A percentile compares a stretch with the other conserved stretches of the same genome.
phyloP scores from a whole-genome alignment of 2,888 invertebrate genomes.

The Drosophila mulleri region DNA sequence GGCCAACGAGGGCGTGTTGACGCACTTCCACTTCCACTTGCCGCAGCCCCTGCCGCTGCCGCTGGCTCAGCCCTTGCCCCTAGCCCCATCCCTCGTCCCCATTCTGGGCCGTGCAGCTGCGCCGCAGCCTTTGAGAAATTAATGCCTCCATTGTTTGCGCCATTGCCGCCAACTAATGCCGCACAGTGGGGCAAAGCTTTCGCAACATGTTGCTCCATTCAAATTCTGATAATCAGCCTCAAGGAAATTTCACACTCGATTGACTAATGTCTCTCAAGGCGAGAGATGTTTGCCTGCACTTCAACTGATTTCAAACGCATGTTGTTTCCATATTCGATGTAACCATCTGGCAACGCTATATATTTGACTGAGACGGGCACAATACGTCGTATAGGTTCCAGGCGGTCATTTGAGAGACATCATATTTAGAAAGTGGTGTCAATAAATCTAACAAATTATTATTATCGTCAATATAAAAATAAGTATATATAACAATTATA shows the following conservation, averaged over 20 bases:
- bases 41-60: background rate
- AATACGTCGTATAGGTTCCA: too few species aligned
- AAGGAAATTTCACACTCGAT: background rate
- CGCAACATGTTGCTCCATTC: background rate
- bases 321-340: too few species aligned
- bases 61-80: too few species aligned
- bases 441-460: too few species aligned
- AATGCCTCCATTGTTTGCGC: constrained; percentile 60
- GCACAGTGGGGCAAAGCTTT: constrained; percentile 36
- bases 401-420: too few species aligned
- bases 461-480: too few species aligned
- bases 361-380: too few species aligned
- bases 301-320: background rate
- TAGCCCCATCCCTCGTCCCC: background rate
- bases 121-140: constrained; percentile 65
- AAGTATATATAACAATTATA: too few species aligned
- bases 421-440: too few species aligned
- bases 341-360: too few species aligned
- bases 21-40: constrained; percentile 31
- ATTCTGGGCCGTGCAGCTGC: constrained; percentile 57
- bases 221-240: background rate
- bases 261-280: background rate
- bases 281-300: background rate
- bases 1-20: constrained; percentile 57
- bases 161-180: constrained; percentile 34